Conservation (phyloP, 1,140 invertebrate species). For the Epicauta chinensis region DNA sequence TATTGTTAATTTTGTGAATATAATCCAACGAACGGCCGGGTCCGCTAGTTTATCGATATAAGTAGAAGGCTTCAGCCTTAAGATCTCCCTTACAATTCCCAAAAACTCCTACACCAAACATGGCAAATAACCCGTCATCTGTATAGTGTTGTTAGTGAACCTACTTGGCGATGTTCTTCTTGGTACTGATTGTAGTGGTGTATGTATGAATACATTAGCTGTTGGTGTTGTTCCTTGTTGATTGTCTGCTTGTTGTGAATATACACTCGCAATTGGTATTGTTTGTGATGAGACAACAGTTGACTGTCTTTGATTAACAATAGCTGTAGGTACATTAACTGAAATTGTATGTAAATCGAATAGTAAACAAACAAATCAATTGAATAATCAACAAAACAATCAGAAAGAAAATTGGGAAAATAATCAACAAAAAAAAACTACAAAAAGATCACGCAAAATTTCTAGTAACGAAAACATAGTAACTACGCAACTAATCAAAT, state of each 20-base stretch:
- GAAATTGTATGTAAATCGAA: slow-evolving; percentile 2
- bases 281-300: slow-evolving; percentile 33
- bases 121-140: too few relatives aligned
- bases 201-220: slow-evolving; percentile 35
- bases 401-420: background rate
- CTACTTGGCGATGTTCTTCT: slow-evolving; percentile 37
- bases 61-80: too few relatives aligned
- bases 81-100: too few relatives aligned
- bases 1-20: too few relatives aligned
- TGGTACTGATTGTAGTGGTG: slow-evolving; percentile 26
- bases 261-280: slow-evolving; percentile 39
- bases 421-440: too few relatives aligned
- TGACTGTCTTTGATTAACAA: slow-evolving; percentile 34
- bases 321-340: slow-evolving; percentile 37
- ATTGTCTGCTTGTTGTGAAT: slow-evolving; percentile 32
- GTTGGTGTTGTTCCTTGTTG: slow-evolving; percentile 20
- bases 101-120: too few relatives aligned
- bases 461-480: too few relatives aligned
- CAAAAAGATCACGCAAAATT: too few relatives aligned
- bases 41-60: too few relatives aligned
- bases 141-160: too few relatives aligned
- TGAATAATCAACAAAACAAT: slow-evolving; percentile 6
- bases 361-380: slow-evolving; percentile 7
- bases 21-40: too few relatives aligned
- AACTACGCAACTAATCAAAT: background rate